A percentile compares a stretch with the other conserved stretches of the same genome.
Evolutionary conservation across 2,797 vertebrate species (phyloP).

Genomic region (Pangasius sanitwongsei): DNA sequence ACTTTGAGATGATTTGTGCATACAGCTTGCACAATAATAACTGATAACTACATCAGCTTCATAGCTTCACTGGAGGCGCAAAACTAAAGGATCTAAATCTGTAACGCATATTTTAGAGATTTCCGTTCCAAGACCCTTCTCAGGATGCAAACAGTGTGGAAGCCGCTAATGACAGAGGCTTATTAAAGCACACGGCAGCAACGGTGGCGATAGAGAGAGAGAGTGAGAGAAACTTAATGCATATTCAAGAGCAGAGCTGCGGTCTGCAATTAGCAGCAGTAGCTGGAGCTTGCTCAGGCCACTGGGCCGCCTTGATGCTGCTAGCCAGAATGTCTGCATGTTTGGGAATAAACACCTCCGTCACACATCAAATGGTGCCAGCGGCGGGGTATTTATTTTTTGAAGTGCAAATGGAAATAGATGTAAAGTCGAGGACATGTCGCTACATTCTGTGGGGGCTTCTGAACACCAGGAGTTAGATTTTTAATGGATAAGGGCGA

Average conservation of each 20-base stretch:
- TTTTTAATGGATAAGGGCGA: not conserved
- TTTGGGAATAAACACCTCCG: not conserved
- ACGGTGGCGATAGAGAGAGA: not conserved
- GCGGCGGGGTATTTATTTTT: not conserved
- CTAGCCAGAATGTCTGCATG: not conserved
- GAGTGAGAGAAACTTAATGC: slow-evolving; percentile 10
- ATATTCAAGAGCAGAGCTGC: slow-evolving; percentile 26
- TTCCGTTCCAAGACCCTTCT: not conserved
- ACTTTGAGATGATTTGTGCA: not conserved
- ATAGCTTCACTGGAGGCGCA: too few species aligned
- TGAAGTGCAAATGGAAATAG: slow-evolving; percentile 19
- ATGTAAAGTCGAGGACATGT: slow-evolving; percentile 8
- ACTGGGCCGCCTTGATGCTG: not conserved
- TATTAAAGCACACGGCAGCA: slow-evolving; percentile 26
- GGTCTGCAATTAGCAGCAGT: slow-evolving; percentile 28
- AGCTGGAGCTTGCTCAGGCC: not conserved
- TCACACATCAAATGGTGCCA: not conserved
- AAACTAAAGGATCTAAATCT: not conserved
- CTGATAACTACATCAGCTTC: too few species aligned
- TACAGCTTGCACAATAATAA: not conserved
- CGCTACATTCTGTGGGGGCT: not conserved
- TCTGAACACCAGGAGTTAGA: too few species aligned
- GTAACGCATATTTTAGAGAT: not conserved
- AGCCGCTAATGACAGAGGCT: slow-evolving; percentile 18
- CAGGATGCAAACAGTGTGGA: not conserved